Conservation (phyloP, 2,888 invertebrate genomes). For the Epinotia brunnichana region DNA sequence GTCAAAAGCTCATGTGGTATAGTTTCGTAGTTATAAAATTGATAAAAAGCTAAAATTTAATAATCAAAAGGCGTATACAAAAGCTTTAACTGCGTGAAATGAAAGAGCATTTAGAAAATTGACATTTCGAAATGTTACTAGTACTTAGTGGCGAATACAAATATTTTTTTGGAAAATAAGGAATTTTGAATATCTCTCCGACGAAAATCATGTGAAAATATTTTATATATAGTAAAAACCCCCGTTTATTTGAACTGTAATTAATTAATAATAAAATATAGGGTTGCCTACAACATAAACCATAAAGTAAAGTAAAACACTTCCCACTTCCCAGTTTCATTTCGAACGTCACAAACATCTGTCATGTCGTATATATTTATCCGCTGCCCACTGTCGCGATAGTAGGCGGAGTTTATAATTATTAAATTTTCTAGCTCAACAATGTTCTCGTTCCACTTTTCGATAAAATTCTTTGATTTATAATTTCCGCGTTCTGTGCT, state of each 20-base stretch:
- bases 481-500: slow-evolving; percentile 60
- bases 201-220: background rate
- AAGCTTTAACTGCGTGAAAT: slow-evolving; percentile 13
- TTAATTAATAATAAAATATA: slow-evolving; percentile 6
- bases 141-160: background rate
- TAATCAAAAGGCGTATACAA: too few relatives aligned
- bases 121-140: slow-evolving; percentile 29
- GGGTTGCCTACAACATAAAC: slow-evolving; percentile 53
- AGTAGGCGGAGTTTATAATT: slow-evolving; percentile 70
- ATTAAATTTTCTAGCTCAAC: slow-evolving; percentile 61
- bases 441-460: slow-evolving; percentile 81
- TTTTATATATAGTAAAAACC: too few relatives aligned
- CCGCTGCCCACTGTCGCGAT: slow-evolving; percentile 54
- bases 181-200: background rate
- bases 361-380: slow-evolving; percentile 56
- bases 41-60: background rate
- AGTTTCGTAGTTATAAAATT: background rate
- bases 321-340: slow-evolving; percentile 55
- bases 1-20: background rate
- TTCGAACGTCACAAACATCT: slow-evolving; percentile 64
- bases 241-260: background rate
- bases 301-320: slow-evolving; percentile 44
- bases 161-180: background rate
- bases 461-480: slow-evolving; percentile 67
- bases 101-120: background rate